Percentiles rank a stretch among this genome's conserved stretches.
Evolutionary conservation across 2,113 vertebrate species (phyloP).

Genomic region (Setophaga petechia): DNA sequence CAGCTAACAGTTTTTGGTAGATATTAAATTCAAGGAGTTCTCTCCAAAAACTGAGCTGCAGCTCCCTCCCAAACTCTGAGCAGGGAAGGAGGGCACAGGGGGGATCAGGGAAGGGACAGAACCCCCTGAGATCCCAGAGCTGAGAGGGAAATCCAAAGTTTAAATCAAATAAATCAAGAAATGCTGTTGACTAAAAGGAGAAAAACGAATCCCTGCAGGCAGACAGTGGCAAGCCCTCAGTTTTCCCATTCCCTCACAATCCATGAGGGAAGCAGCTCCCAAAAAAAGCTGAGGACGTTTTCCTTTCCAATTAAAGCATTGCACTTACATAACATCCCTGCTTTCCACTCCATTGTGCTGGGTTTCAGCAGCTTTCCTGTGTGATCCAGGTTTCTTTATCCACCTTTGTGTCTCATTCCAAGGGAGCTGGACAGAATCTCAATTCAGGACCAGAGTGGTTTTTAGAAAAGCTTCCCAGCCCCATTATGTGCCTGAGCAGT

Average conservation of each 20-base stretch:
- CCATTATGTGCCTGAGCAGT: background rate
- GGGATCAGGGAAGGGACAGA: background rate
- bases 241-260: background rate
- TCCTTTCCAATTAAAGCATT: constrained; percentile 5
- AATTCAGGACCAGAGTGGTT: background rate
- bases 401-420: background rate
- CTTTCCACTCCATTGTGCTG: background rate
- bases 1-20: background rate
- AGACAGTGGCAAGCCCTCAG: background rate
- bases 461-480: background rate
- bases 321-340: background rate
- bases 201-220: background rate
- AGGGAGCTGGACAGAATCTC: constrained; percentile 15
- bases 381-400: constrained; percentile 16
- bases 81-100: background rate
- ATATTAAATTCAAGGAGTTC: background rate
- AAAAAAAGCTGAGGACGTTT: background rate
- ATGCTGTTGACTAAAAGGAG: background rate
- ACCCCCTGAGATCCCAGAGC: background rate
- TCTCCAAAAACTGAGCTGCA: background rate
- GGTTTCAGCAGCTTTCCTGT: background rate
- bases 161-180: background rate
- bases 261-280: background rate
- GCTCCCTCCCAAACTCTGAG: background rate
- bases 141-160: background rate